These are phyloP conservation scores for Gnathonemus echidnorhynchus DNA, from an alignment of 2,113 vertebrate genomes.

Conservation along the genomic window DNA sequence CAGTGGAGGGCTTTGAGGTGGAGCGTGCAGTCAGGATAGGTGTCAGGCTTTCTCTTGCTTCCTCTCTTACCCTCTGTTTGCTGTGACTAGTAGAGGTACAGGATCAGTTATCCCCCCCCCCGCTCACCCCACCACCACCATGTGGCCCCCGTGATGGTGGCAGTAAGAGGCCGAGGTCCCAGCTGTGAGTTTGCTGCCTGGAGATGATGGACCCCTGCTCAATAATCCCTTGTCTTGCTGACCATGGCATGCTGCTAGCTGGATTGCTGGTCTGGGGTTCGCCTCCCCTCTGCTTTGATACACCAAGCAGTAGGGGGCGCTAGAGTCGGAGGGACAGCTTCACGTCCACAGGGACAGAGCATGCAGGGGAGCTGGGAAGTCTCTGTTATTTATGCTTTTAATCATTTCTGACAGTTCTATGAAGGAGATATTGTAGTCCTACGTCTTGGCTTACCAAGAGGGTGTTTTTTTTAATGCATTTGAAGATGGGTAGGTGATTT, in stretches of 20 bases:
- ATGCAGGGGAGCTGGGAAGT: not conserved
- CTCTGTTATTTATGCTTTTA: constrained; percentile 1
- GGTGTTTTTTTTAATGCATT: not conserved
- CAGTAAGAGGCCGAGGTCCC: constrained; percentile 66
- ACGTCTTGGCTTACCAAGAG: not conserved
- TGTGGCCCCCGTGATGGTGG: constrained; percentile 70
- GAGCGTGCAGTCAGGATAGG: not conserved
- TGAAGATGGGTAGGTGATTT: not conserved
- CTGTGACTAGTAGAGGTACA: not conserved
- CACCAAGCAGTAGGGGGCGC: constrained; percentile 52
- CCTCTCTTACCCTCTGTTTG: not conserved
- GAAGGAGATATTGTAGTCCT: not conserved
- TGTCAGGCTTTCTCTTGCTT: not conserved
- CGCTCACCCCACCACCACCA: not conserved
- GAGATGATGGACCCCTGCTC: constrained; percentile 56
- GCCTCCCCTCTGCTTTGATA: constrained; percentile 61
- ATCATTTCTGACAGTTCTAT: not conserved
- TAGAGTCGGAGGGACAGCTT: constrained; percentile 40
- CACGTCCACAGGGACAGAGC: not conserved
- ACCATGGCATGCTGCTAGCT: constrained; percentile 44
- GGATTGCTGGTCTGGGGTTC: constrained; percentile 48
- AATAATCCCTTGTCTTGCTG: not conserved
- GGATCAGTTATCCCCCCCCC: not conserved
- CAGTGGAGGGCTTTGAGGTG: not conserved
- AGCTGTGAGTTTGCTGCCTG: constrained; percentile 70